Conservation (phyloP, 2,113 vertebrate genomes). For the Urocitellus parryii region DNA sequence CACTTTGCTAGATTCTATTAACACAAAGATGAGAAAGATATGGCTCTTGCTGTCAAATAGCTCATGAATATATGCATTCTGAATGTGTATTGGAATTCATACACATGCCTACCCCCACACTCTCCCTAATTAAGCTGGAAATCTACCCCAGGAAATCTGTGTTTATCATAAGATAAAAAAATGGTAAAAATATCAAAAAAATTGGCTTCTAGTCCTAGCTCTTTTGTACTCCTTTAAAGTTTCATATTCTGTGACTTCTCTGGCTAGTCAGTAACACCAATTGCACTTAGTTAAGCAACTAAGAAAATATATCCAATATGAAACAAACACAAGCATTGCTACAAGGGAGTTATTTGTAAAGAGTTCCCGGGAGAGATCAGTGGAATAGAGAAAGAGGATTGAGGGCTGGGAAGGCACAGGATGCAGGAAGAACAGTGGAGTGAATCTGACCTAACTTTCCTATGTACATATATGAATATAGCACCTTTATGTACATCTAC, state of each 20-base stretch:
- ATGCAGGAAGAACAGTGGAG: no score
- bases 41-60: neutral
- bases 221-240: neutral
- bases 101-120: neutral
- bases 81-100: neutral
- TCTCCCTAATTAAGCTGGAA: neutral
- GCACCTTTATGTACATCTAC: no score
- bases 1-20: neutral
- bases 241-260: neutral
- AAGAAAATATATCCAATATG: neutral
- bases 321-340: neutral
- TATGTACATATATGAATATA: no score
- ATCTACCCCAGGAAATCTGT: neutral
- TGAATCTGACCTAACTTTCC: no score
- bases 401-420: no score
- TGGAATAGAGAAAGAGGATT: no score
- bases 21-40: neutral
- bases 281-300: neutral
- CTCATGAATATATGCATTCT: neutral
- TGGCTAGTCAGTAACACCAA: neutral
- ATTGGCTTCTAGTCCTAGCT: neutral
- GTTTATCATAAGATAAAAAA: slow-evolving; percentile 16
- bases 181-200: neutral
- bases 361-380: neutral
- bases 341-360: neutral